Base-by-base conservation (phyloP, 2,113 vertebrate genomes). In the Cebidichthys violaceus region DNA sequence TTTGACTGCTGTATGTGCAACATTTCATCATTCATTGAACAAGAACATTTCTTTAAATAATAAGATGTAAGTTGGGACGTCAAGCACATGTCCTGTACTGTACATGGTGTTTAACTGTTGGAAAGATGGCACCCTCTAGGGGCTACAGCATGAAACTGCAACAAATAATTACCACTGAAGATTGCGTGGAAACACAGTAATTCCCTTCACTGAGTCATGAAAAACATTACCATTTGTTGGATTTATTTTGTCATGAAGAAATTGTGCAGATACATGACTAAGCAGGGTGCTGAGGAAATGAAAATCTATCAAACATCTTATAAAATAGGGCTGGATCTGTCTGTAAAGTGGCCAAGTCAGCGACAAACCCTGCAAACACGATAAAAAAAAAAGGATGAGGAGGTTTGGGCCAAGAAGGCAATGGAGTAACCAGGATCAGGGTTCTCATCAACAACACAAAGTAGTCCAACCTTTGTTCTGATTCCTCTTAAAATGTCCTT, bases 101-200 rank as follows among this genome's bases (percentile, higher is more conserved):
- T 29, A 14, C 4, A 62, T 2, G 4, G 9, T 9, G 29, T 47
- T 55, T 24, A 29, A 85, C 64, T 66, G 62, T 54, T 89, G 65
- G 75, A 86, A 8, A 24, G 68, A 20, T 50, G 41, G 39, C 33
- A 2, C 76, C 90, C 85, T 86, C 92, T 91, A 74, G 82, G 90
- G 90, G 86, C 73, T 24, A 60, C 18, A 54, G 33, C 0, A 0
- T 39, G 9, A 67, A 81, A 86, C 64, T 85, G 72, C 68, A 87
- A 18, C 33, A 64, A 13, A 24, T 55, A 9, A 27, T 57, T 24
- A 62, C 13, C 17, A 71, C 4, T 20, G 24, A 64, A 11, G 17
- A 17, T 11, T 27, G 14, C 7, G 54, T 41, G 31, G 14, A 27
- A 27, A 50, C 0, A 0, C 11, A 15, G 10, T 1, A 15, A 14